These are phyloP conservation scores for Diceros bicornis DNA, from an alignment of 2,797 vertebrate genomes.

Conservation along the genomic window DNA sequence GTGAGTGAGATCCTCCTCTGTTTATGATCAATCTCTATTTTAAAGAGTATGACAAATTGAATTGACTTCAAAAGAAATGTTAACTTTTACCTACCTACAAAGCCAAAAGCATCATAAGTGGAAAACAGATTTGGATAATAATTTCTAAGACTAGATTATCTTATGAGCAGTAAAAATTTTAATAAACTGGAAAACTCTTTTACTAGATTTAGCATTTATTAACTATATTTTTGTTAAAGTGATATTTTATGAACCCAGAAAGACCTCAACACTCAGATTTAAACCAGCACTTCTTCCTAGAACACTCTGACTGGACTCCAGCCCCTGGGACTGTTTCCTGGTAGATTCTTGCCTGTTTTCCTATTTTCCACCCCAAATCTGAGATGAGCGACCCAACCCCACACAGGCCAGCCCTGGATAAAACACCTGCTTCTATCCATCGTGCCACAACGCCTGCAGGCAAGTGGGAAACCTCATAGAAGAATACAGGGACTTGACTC, in stretches of 20 bases:
- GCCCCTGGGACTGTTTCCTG: neutral
- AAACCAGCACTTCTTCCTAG: neutral
- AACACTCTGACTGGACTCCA: neutral
- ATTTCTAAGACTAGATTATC: neutral
- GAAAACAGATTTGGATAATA: slow-evolving; percentile 33
- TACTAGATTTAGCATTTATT: neutral
- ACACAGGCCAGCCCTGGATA: neutral
- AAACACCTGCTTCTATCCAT: neutral
- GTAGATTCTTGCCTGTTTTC: neutral
- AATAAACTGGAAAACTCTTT: neutral
- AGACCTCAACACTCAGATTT: neutral
- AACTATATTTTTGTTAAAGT: slow-evolving; percentile 36
- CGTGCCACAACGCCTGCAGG: neutral
- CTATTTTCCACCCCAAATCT: neutral
- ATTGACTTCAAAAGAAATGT: slow-evolving; percentile 42
- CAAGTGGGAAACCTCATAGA: neutral
- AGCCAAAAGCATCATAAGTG: neutral
- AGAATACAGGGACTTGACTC: neutral
- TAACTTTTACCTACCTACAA: slow-evolving; percentile 34
- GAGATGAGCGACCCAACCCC: neutral
- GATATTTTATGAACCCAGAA: slow-evolving; percentile 5
- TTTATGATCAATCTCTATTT: neutral
- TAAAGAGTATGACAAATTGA: neutral
- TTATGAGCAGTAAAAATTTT: neutral
- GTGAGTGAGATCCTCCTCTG: neutral